Evolutionary conservation across 2,797 vertebrate genomes (phyloP).

Genomic region (Microctenopoma steveboyesi): DNA sequence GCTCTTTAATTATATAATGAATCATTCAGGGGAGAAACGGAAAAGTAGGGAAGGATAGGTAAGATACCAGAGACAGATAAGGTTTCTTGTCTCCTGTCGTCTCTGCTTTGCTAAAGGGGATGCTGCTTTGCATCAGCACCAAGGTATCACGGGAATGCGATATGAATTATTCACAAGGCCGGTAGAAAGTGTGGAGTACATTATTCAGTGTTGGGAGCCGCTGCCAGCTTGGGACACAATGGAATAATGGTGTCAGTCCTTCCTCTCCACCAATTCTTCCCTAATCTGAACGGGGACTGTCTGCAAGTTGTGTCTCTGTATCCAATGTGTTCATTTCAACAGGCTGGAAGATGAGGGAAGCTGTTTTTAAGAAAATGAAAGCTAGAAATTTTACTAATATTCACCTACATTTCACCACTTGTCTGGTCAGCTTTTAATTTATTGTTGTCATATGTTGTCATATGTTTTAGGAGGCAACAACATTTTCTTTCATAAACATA

Average conservation of each 20-base stretch:
- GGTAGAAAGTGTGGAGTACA: constrained; percentile 45
- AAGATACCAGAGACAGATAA: neutral
- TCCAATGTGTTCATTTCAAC: neutral
- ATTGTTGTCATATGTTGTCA: neutral
- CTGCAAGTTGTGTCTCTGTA: constrained; percentile 1
- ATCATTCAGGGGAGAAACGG: constrained; percentile 12
- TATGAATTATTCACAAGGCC: constrained; percentile 67
- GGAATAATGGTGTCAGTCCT: constrained; percentile 50
- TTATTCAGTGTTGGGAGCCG: constrained; percentile 64
- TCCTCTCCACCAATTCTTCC: constrained; percentile 17
- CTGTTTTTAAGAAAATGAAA: neutral
- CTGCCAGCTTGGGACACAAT: constrained; percentile 48
- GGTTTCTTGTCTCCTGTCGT: constrained; percentile 1
- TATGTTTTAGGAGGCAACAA: no score
- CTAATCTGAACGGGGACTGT: neutral
- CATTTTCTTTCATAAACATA: no score
- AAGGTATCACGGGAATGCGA: constrained; percentile 45
- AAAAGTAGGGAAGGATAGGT: neutral
- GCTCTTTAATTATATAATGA: constrained; percentile 31
- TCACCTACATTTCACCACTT: neutral
- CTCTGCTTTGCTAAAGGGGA: constrained; percentile 24
- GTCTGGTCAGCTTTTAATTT: neutral
- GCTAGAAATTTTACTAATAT: neutral
- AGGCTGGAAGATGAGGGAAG: neutral
- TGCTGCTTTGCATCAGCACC: constrained; percentile 42